These are phyloP conservation scores for Megamerina dolium DNA, from an alignment of 2,888 invertebrate species.

Conservation along the genomic window DNA sequence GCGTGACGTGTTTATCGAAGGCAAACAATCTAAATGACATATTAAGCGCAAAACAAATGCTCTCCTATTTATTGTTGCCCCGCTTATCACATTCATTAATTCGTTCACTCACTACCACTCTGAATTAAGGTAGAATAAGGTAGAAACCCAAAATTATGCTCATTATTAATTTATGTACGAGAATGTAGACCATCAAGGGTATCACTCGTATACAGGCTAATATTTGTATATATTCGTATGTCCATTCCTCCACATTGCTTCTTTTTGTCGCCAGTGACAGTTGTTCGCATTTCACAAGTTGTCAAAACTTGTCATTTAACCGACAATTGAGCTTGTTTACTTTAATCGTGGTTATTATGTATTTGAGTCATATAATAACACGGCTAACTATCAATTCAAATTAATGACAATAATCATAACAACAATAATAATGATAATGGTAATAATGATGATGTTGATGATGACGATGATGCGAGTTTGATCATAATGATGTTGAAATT, in stretches of 20 bases:
- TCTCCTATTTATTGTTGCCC: too few relatives aligned
- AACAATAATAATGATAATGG: too few relatives aligned
- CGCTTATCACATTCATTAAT: too few relatives aligned
- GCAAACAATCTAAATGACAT: constrained; percentile 50
- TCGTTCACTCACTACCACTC: too few relatives aligned
- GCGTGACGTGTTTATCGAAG: constrained; percentile 35
- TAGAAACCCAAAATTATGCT: constrained; percentile 45
- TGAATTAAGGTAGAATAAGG: too few relatives aligned
- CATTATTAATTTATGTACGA: constrained; percentile 50
- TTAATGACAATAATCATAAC: too few relatives aligned
- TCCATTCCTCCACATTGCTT: constrained; percentile 1
- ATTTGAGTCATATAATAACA: constrained; percentile 18
- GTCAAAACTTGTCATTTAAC: constrained; percentile 47
- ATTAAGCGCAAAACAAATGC: constrained; percentile 46
- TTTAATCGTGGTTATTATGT: constrained; percentile 45
- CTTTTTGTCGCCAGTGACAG: constrained; percentile 8
- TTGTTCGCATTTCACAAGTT: constrained; percentile 38
- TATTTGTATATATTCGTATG: constrained; percentile 2
- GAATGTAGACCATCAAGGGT: constrained; percentile 36
- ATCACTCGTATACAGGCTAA: constrained; percentile 2
- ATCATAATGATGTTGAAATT: too few relatives aligned
- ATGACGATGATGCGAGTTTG: too few relatives aligned
- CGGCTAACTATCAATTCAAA: too few relatives aligned
- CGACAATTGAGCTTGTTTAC: constrained; percentile 46
- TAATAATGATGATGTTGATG: too few relatives aligned